Conservation (phyloP, 2,797 vertebrate species). For the Phrynocephalus vlangalii region DNA sequence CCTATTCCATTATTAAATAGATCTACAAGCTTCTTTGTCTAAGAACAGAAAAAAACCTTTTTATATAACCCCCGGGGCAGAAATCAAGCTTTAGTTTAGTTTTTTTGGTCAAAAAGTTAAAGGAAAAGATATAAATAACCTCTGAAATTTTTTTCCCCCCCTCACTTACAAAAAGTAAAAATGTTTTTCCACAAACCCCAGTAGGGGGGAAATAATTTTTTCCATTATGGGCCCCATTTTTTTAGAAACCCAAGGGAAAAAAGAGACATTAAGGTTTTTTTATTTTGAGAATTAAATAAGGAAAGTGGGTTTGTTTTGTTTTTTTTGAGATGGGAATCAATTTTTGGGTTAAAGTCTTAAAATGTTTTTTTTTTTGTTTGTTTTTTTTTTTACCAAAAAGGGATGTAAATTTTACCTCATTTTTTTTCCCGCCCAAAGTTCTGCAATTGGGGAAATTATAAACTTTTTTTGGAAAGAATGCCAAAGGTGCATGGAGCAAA, state of each 20-base stretch:
- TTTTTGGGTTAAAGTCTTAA: neutral
- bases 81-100: neutral
- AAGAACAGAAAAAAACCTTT: neutral
- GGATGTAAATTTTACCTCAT: neutral
- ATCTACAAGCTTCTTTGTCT: neutral
- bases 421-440: neutral
- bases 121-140: neutral
- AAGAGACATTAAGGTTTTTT: constrained; percentile 15
- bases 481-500: neutral
- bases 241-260: neutral
- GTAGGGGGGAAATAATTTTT: neutral
- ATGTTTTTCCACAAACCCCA: neutral
- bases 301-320: neutral
- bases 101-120: neutral
- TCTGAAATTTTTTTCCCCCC: constrained; percentile 28
- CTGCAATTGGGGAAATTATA: neutral
- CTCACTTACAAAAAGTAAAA: constrained; percentile 20
- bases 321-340: constrained; percentile 24
- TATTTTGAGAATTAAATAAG: constrained; percentile 13
- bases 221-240: neutral
- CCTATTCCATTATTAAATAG: constrained; percentile 6
- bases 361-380: too few relatives aligned
- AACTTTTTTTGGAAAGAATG: neutral
- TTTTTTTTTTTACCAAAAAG: too few relatives aligned
- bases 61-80: neutral